Evolutionary conservation across 2,888 invertebrate genomes (phyloP).

Genomic region (Andrena camellia): DNA sequence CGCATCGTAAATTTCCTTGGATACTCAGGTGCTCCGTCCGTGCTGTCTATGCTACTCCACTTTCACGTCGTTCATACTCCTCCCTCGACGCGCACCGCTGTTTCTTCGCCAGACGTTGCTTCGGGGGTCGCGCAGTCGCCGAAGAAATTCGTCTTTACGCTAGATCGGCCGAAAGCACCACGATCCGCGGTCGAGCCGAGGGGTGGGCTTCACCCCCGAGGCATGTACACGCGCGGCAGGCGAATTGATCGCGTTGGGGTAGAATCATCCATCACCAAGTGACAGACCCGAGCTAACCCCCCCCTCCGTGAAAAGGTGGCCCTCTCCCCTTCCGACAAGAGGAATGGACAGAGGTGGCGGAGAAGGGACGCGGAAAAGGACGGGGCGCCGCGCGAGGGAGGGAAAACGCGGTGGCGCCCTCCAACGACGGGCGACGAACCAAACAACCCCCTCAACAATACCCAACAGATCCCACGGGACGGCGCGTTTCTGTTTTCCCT

Average conservation of each 20-base stretch:
- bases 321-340: conserved; percentile 71
- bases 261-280: conserved; percentile 84
- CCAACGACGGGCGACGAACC: conserved; percentile 77
- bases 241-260: conserved; percentile 82
- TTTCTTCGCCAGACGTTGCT: neutral
- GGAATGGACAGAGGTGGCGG: conserved; percentile 66
- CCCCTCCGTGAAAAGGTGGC: conserved; percentile 75
- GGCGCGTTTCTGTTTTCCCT: conserved; percentile 61
- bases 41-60: too few relatives aligned
- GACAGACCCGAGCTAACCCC: conserved; percentile 82
- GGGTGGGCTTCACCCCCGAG: conserved; percentile 73
- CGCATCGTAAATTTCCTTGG: too few relatives aligned
- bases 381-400: conserved; percentile 56
- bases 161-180: conserved; percentile 62
- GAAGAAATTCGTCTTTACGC: conserved; percentile 70
- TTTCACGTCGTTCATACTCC: neutral
- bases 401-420: conserved; percentile 70
- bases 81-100: neutral
- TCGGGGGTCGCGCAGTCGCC: conserved; percentile 4
- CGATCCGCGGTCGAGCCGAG: conserved; percentile 54
- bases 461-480: conserved; percentile 78
- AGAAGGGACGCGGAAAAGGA: conserved; percentile 22
- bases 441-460: conserved; percentile 78
- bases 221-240: conserved; percentile 77
- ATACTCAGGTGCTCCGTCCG: neutral